Conservation (phyloP, 2,888 invertebrate species). For the Abrostola tripartita region DNA sequence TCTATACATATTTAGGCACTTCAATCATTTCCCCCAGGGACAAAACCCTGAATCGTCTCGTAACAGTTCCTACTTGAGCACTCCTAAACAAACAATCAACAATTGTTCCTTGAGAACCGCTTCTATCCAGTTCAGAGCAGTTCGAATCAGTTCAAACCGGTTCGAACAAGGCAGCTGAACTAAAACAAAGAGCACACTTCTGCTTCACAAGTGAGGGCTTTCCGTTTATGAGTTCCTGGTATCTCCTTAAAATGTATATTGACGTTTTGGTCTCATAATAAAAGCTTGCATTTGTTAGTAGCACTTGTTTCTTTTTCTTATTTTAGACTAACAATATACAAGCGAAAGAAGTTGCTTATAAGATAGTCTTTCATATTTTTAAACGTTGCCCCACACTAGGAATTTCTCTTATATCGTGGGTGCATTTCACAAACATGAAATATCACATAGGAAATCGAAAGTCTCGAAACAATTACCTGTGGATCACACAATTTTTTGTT, state of each 20-base stretch:
- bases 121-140: constrained; percentile 30
- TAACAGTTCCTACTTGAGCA: constrained; percentile 15
- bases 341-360: neutral
- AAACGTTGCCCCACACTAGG: too few species aligned
- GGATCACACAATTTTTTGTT: too few species aligned
- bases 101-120: constrained; percentile 37
- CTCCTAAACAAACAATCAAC: constrained; percentile 35
- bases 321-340: neutral
- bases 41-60: constrained; percentile 12
- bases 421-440: too few species aligned
- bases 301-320: neutral
- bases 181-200: constrained; percentile 42
- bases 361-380: too few species aligned
- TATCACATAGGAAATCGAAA: too few species aligned
- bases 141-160: constrained; percentile 34
- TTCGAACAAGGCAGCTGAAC: constrained; percentile 37
- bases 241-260: constrained; percentile 15
- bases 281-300: constrained; percentile 1
- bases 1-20: neutral
- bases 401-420: too few species aligned
- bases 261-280: constrained; percentile 1
- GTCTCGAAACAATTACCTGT: too few species aligned
- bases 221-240: constrained; percentile 34
- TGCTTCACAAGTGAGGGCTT: constrained; percentile 35
- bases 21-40: neutral